These are phyloP conservation scores for Atta cephalotes DNA, from an alignment of 1,140 invertebrate species.

Conservation along the genomic window DNA sequence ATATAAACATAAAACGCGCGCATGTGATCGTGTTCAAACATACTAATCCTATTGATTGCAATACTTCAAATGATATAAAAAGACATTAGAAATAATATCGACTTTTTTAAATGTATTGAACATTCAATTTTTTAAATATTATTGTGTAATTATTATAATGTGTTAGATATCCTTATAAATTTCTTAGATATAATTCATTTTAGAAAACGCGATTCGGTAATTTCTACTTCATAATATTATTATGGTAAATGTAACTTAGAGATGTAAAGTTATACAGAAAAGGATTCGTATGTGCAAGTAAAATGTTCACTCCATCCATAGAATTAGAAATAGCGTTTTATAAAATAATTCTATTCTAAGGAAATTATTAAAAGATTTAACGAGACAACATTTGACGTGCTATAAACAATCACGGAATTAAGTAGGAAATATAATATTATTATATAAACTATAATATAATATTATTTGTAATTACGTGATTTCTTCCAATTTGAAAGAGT, in stretches of 20 bases:
- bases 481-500: neutral
- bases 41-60: neutral
- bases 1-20: too few relatives aligned
- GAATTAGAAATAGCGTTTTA: neutral
- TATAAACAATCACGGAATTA: neutral
- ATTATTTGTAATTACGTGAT: neutral
- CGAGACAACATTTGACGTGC: neutral
- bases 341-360: too few relatives aligned
- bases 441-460: neutral
- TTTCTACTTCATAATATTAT: neutral
- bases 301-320: constrained; percentile 9
- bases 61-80: neutral
- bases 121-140: too few relatives aligned
- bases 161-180: neutral
- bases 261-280: neutral
- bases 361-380: neutral
- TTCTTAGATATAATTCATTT: neutral
- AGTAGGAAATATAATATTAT: too few relatives aligned
- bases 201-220: neutral
- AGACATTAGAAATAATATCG: too few relatives aligned
- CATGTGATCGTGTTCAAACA: too few relatives aligned
- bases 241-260: neutral
- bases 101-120: too few relatives aligned
- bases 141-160: neutral
- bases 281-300: neutral